phyloP scores from a whole-genome alignment of 2,888 invertebrate genomes.

The Trissolcus japonicus region DNA sequence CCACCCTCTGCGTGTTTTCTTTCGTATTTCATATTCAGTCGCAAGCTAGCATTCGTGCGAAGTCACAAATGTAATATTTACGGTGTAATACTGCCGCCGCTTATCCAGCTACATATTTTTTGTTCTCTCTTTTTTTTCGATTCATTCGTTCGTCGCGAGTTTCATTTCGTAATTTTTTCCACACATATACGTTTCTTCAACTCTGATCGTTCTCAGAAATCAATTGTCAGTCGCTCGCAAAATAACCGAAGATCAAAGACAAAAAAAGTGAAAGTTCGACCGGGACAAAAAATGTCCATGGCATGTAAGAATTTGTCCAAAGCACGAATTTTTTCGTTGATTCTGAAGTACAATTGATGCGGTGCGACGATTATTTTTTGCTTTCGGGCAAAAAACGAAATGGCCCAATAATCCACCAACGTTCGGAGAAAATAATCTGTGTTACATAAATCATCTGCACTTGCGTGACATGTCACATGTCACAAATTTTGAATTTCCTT shows the following conservation, averaged over 20 bases:
- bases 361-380: conserved; percentile 5
- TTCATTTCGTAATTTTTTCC: conserved; percentile 15
- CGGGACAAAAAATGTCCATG: too few relatives aligned
- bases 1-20: conserved; percentile 58
- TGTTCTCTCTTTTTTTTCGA: conserved; percentile 12
- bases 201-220: conserved; percentile 11
- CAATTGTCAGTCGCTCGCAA: conserved; percentile 13
- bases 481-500: conserved; percentile 55
- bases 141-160: conserved; percentile 23
- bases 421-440: conserved; percentile 28
- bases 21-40: conserved; percentile 54
- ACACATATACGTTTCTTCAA: not conserved
- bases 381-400: conserved; percentile 18
- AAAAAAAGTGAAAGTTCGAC: conserved; percentile 15
- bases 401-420: conserved; percentile 22
- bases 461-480: conserved; percentile 56
- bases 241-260: conserved; percentile 1
- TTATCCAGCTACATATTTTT: conserved; percentile 16
- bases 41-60: conserved; percentile 58
- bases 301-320: too few relatives aligned
- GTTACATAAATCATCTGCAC: conserved; percentile 35
- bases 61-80: conserved; percentile 76
- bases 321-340: not conserved
- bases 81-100: conserved; percentile 69
- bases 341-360: too few relatives aligned